phyloP scores from a whole-genome alignment of 2,888 invertebrate species.

The Liodrosophila aerea region DNA sequence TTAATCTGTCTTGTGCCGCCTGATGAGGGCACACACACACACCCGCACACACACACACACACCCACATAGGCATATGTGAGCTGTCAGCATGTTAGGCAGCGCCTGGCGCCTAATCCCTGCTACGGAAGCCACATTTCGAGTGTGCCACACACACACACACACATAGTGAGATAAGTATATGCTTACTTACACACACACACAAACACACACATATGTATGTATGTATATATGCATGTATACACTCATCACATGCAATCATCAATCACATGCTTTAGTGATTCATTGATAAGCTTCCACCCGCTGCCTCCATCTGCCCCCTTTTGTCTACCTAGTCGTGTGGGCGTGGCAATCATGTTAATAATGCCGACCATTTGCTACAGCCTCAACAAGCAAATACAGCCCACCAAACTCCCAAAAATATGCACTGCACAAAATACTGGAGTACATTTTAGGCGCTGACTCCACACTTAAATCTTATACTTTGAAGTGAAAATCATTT shows the following conservation, averaged over 20 bases:
- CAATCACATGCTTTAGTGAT: conserved; percentile 76
- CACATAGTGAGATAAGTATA: conserved; percentile 42
- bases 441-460: no score
- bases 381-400: conserved; percentile 5
- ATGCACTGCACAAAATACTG: no score
- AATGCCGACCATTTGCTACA: conserved; percentile 55
- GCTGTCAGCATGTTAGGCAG: conserved; percentile 47
- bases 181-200: conserved; percentile 39
- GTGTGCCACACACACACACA: conserved; percentile 29
- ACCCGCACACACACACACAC: conserved; percentile 25
- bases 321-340: conserved; percentile 2
- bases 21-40: conserved; percentile 44
- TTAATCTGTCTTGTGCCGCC: conserved; percentile 66
- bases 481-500: no score
- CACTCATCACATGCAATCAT: conserved; percentile 69
- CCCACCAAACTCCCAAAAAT: conserved; percentile 8
- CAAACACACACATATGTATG: conserved; percentile 20
- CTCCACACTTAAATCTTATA: no score
- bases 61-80: conserved; percentile 49
- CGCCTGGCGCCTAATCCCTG: conserved; percentile 63
- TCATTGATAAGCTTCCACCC: conserved; percentile 70
- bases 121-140: conserved; percentile 64
- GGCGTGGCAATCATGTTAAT: conserved; percentile 70
- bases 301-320: background rate
- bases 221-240: conserved; percentile 11